These are phyloP conservation scores for Panthera uncia DNA, from an alignment of 2,113 vertebrate species.

Conservation along the genomic window DNA sequence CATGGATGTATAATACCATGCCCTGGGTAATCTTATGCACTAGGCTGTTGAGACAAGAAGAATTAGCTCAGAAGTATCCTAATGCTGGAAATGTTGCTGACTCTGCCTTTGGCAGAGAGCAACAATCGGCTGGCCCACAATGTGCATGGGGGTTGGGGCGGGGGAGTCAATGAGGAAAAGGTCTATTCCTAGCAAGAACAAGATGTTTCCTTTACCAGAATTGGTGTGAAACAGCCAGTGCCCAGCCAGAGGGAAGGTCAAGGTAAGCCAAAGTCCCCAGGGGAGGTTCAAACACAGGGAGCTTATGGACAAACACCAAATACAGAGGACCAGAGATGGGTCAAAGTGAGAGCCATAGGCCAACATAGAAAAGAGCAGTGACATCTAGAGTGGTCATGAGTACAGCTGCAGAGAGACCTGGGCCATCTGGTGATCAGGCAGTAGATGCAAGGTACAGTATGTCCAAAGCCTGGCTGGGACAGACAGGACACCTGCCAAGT, in stretches of 20 bases:
- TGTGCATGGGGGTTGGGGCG: background rate
- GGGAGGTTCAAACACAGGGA: background rate
- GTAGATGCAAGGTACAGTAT: background rate
- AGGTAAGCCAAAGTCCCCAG: background rate
- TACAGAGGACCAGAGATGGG: background rate
- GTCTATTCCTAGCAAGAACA: background rate
- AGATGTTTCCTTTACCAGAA: conserved; percentile 6
- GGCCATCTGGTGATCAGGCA: background rate
- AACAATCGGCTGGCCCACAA: background rate
- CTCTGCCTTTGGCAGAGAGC: background rate
- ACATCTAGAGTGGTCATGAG: background rate
- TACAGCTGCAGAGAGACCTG: background rate
- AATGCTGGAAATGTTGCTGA: background rate
- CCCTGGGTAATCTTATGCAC: too few species aligned
- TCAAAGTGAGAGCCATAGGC: background rate
- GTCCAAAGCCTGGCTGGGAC: background rate
- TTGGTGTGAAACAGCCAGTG: background rate
- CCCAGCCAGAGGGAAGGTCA: background rate
- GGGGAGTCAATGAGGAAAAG: background rate
- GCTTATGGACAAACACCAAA: background rate
- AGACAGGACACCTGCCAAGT: background rate
- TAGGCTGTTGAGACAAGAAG: background rate
- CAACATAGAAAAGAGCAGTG: background rate
- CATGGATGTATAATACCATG: fast-evolving
- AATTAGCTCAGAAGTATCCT: background rate